Conservation (phyloP, 2,888 invertebrate species). For the Mantis religiosa region DNA sequence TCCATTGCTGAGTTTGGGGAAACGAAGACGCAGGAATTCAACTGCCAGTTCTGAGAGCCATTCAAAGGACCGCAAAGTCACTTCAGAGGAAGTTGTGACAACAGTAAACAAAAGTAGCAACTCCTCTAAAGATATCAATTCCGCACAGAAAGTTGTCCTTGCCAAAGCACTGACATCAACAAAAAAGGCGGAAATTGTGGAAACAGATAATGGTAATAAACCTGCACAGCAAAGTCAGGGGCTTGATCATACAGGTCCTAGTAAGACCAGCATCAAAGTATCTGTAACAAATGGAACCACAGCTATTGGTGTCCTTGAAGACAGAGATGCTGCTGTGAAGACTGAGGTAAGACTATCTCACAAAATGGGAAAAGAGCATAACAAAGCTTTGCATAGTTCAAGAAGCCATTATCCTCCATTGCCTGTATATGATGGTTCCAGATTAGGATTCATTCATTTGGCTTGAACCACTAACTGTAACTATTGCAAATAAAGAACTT, state of each 20-base stretch:
- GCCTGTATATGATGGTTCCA: neutral
- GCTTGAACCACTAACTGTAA: too few relatives aligned
- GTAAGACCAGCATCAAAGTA: neutral
- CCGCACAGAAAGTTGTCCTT: neutral
- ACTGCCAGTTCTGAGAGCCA: conserved; percentile 56
- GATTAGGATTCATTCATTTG: too few relatives aligned
- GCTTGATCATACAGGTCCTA: neutral
- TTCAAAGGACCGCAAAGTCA: conserved; percentile 32
- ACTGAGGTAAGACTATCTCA: neutral
- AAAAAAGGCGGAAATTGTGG: neutral
- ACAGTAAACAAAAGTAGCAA: conserved; percentile 28
- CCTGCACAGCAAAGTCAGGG: neutral
- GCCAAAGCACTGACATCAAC: neutral
- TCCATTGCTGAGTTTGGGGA: conserved; percentile 70
- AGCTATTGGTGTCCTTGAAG: conserved; percentile 46
- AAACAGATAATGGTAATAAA: neutral
- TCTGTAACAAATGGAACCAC: conserved; percentile 4
- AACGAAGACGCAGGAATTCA: conserved; percentile 69
- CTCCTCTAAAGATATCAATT: conserved; percentile 15
- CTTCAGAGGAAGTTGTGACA: conserved; percentile 8
- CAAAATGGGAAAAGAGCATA: neutral
- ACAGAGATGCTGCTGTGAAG: conserved; percentile 31
- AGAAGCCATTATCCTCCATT: neutral
- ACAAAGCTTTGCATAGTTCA: neutral
- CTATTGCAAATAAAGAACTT: too few relatives aligned